Evolutionary conservation across 2,113 vertebrate species (phyloP).

Genomic region (Nanger granti): DNA sequence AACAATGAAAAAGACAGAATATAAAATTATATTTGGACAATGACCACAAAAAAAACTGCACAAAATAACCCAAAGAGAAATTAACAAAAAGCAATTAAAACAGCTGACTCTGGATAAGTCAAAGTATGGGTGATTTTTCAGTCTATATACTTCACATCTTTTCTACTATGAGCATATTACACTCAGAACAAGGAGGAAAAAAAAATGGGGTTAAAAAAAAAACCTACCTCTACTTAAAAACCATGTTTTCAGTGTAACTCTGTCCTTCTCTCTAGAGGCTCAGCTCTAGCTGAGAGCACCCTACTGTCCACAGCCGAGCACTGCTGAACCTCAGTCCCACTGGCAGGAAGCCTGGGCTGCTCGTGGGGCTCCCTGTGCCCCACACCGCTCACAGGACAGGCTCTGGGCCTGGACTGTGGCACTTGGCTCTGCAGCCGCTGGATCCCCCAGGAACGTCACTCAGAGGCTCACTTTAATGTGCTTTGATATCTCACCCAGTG

Average conservation of each 20-base stretch:
- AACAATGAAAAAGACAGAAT: background rate
- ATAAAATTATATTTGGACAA: background rate
- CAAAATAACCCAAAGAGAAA: background rate
- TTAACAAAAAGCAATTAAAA: background rate
- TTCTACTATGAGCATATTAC: background rate
- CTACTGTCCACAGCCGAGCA: background rate
- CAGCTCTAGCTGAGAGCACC: background rate
- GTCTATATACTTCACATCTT: background rate
- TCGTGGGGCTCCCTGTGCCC: background rate
- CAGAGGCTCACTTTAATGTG: background rate
- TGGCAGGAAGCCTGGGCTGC: background rate
- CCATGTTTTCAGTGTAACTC: background rate
- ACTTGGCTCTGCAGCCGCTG: background rate
- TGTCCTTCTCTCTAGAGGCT: background rate
- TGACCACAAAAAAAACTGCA: background rate
- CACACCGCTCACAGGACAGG: background rate
- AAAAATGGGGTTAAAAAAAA: background rate
- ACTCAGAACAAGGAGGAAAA: background rate
- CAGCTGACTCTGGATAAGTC: background rate
- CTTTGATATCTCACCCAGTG: background rate
- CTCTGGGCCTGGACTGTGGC: background rate
- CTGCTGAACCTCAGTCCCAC: background rate
- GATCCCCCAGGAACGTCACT: background rate
- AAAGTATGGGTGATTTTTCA: background rate
- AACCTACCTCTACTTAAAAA: background rate